Base-by-base conservation (phyloP, 35 echinoderm and acorn worm species). In the Acanthaster planci region DNA sequence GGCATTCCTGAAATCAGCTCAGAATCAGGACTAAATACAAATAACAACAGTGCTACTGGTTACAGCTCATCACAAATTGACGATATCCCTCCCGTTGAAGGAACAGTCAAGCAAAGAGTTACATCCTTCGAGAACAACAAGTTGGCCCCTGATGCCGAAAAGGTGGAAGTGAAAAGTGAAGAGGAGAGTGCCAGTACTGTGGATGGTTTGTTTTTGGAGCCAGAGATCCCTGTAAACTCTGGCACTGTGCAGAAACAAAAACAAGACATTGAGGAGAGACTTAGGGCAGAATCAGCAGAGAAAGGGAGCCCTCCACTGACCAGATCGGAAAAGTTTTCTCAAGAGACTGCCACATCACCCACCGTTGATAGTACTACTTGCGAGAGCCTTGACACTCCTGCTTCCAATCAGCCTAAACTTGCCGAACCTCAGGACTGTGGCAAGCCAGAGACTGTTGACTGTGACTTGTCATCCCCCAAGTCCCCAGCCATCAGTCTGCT, bases 181-280 rank as follows among this genome's bases (percentile, higher is more conserved):
- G 83, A 67, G 56, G 51, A 40, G 27, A 18, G 10, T 14, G 60
- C 18, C 27, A 34, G 15, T 37, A 60, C 30, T 44, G 76, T 22
- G 18, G 35, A 55, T 16, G 52, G 15, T 39, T 50, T 40, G 55
- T 60, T 38, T 56, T 0, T 77, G 51, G 86, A 54, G 32, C 47
- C 32, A 2, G 77, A 79, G 30, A 89, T 93, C 27, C 92, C 92
- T 32, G 83, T 86, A 40, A 85, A 67, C 76, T 81, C 82, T 51
- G 92, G 92, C 17, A 84, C 92, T 75, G 92, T 93, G 72, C 86
- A 51, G 55, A 88, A 77, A 86, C 92, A 93, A 40, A 93, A 86
- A 53, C 75, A 85, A 35, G 92, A 93, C 44, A 84, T 93, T 37
- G 92, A 93, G 55, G 86, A 86, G 37, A 87, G 82, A 60, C 77